Evolutionary conservation across 2,113 vertebrate genomes (phyloP), one percentile per base, ranked within the genome.

Genomic region (Gavialis gangeticus): DNA sequence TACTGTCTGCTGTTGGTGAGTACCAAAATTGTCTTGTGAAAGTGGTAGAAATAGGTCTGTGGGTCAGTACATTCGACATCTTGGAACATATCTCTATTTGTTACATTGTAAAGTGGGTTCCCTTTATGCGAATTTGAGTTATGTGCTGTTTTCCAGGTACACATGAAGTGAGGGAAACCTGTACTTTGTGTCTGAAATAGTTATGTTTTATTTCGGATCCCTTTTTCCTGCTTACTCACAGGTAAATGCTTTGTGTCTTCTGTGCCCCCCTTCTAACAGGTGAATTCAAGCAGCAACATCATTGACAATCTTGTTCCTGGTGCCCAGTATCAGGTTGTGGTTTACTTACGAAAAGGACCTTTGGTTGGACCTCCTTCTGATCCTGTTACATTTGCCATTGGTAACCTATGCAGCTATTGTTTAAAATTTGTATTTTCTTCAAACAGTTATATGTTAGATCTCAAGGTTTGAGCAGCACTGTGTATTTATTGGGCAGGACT

Each of bases 301-400:
- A 99, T 99, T 97, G 98, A 96, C 78, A 98, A 98, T 93, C 98
- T 99, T 89, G 99, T 98, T 54, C 99, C 99, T 1, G 99, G 99
- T 5, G 99, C 99, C 56, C 99, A 99, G 97, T 99, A 99, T 96
- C 97, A 98, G 78, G 99, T 99, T 78, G 98, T 99, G 85, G 98
- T 99, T 80, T 99, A 98, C 57, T 97, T 99, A 95, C 97, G 98
- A 58, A 99, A 99, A 93, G 98, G 99, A 4, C 99, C 99, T 0
- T 96, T 99, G 88, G 97, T 99, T 90, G 99, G 99, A 59, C 99
- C 99, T 0, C 98, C 99, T 10, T 99, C 99, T 1, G 99, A 99
- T 71, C 98, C 99, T 1, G 98, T 99, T 96, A 99, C 98, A 37
- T 99, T 99, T 91, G 99, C 99, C 60, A 99, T 99, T n/a, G 99